These are phyloP conservation scores for Graphium colonna DNA, from an alignment of 2,888 invertebrate species.

Conservation along the genomic window DNA sequence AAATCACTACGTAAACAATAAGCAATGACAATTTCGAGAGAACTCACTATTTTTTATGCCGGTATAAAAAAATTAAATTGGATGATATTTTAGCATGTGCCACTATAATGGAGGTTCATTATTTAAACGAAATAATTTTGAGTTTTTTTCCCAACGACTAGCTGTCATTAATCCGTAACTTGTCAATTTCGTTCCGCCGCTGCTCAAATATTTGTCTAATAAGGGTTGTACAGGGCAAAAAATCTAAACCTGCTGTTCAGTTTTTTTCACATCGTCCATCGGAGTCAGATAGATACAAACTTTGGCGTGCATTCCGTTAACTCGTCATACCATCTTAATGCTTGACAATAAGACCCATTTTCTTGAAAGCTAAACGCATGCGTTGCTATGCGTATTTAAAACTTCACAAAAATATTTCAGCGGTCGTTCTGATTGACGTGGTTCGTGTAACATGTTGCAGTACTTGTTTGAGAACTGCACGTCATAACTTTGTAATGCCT, in stretches of 20 bases:
- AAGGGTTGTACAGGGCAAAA: constrained; percentile 14
- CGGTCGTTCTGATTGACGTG: neutral
- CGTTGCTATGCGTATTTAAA: constrained; percentile 4
- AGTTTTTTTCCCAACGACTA: neutral
- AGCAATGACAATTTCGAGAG: no score
- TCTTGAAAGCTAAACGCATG: neutral
- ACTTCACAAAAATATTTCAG: constrained; percentile 4
- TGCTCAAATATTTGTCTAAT: constrained; percentile 19
- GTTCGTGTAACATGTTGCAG: neutral
- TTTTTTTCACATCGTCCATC: constrained; percentile 16
- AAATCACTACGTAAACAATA: no score
- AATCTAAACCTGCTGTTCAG: constrained; percentile 26
- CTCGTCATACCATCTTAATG: neutral
- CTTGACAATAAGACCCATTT: constrained; percentile 9
- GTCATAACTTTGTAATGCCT: constrained; percentile 11
- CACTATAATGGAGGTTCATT: neutral
- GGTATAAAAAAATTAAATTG: no score
- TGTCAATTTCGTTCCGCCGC: constrained; percentile 23
- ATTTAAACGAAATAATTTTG: neutral
- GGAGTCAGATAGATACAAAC: constrained; percentile 5
- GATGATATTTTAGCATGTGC: no score
- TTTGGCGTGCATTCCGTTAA: neutral
- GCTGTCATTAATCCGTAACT: constrained; percentile 18
- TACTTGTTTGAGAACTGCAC: neutral
- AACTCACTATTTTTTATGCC: no score